Percentiles rank a stretch among this genome's conserved stretches.
Conservation (phyloP, 2,797 vertebrate genomes). For the Psittacula echo region DNA sequence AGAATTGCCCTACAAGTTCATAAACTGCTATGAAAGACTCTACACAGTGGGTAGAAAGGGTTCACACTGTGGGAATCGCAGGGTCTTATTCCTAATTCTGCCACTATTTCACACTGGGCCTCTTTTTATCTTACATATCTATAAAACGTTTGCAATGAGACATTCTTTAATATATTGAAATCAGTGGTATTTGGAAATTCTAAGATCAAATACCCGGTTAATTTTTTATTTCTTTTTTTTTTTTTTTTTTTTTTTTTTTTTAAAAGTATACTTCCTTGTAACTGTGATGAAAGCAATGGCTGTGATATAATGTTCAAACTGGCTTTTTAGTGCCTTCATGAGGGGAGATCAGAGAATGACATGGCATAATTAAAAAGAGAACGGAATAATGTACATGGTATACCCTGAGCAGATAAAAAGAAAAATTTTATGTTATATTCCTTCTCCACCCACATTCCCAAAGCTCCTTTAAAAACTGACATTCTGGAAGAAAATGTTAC, state of each 20-base stretch:
- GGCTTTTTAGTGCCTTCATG: not conserved
- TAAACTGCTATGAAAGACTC: not conserved
- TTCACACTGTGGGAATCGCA: not conserved
- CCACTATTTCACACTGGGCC: not conserved
- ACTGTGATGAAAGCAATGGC: not conserved
- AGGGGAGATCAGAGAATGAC: not conserved
- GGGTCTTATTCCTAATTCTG: not conserved
- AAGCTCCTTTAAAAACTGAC: not conserved
- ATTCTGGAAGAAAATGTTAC: not conserved
- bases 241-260: not conserved
- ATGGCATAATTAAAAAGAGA: not conserved
- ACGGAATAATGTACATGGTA: not conserved
- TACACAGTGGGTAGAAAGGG: not conserved
- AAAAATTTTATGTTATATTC: not conserved
- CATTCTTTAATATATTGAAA: not conserved
- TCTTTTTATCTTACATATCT: not conserved
- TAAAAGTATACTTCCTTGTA: not conserved
- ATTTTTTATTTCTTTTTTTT: too few species aligned
- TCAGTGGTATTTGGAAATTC: not conserved
- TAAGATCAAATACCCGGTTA: not conserved
- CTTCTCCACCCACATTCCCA: not conserved
- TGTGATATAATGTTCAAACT: not conserved
- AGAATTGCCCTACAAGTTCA: not conserved
- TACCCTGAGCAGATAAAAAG: not conserved
- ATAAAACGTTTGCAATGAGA: not conserved